Conservation (phyloP, 2,113 vertebrate genomes). For the Ailurus styani region DNA sequence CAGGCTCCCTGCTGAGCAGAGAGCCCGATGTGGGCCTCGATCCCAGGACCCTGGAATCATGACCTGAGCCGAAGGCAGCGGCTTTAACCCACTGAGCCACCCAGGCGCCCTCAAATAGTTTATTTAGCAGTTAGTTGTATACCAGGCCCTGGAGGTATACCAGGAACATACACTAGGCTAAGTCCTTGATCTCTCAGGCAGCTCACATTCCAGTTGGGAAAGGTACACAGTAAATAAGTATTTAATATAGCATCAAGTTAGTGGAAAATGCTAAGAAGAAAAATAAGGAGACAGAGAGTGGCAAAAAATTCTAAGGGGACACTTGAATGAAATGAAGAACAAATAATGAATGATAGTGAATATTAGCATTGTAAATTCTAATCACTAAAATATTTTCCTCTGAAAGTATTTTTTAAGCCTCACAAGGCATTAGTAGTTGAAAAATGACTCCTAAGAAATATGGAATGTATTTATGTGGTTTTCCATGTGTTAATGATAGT, state of each 20-base stretch:
- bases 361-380: conserved; percentile 1
- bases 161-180: not conserved
- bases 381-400: not conserved
- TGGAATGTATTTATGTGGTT: not conserved
- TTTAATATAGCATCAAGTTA: not conserved
- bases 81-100: too few species aligned
- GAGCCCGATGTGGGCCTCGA: too few species aligned
- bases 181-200: not conserved
- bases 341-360: not conserved
- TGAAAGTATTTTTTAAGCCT: conserved; percentile 15
- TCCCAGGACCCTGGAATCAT: too few species aligned
- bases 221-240: not conserved
- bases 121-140: not conserved
- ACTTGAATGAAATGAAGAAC: not conserved
- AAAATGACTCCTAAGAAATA: not conserved
- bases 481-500: not conserved
- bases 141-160: not conserved
- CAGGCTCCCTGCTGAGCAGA: too few species aligned
- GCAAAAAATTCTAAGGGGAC: not conserved
- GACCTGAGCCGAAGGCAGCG: too few species aligned
- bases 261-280: not conserved
- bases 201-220: conserved; percentile 1
- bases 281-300: not conserved
- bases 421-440: not conserved
- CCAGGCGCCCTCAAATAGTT: not conserved